Conservation (phyloP, 2,797 vertebrate genomes). For the Poeciliopsis turneri region DNA sequence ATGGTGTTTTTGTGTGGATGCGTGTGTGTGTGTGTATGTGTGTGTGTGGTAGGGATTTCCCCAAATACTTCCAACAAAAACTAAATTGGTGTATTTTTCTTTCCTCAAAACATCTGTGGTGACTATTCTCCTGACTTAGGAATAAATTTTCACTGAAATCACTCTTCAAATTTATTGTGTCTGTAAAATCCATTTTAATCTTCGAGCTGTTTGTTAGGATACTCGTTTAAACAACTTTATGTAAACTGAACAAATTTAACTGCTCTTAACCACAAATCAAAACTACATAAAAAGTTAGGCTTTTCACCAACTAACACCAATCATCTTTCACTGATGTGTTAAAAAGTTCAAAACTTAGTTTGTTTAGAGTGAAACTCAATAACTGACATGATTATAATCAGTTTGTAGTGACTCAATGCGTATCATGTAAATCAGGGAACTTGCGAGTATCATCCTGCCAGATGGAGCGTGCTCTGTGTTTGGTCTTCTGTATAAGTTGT, state of each 20-base stretch:
- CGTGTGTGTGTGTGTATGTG: slow-evolving; percentile 19
- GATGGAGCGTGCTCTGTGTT: not conserved
- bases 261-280: not conserved
- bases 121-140: not conserved
- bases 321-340: not conserved
- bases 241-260: not conserved
- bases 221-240: not conserved
- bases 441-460: not conserved
- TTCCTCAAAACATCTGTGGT: not conserved
- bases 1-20: slow-evolving; percentile 17
- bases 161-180: not conserved
- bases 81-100: not conserved
- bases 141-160: not conserved
- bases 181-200: not conserved
- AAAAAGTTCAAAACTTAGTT: not conserved
- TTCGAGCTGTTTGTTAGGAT: not conserved
- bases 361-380: not conserved
- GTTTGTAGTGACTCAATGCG: not conserved
- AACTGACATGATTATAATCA: not conserved
- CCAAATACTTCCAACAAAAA: slow-evolving; percentile 4
- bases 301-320: not conserved
- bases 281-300: not conserved
- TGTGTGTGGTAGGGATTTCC: slow-evolving; percentile 32
- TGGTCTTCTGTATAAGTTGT: not conserved
- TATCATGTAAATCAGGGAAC: not conserved